Conservation (phyloP, 1,140 invertebrate species). For the Bombus confusus region DNA sequence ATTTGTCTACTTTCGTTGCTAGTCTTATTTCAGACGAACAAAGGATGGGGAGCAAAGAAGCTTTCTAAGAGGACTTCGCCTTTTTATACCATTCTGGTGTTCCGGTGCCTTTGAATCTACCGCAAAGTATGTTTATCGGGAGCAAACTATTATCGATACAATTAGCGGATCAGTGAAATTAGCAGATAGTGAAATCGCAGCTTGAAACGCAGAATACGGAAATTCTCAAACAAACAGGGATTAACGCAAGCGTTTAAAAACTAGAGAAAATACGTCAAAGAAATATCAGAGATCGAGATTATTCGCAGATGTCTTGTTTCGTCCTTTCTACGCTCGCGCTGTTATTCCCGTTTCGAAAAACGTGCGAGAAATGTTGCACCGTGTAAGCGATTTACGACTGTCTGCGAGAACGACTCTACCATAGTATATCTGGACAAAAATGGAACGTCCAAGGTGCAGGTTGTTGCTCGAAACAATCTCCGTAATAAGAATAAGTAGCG, state of each 20-base stretch:
- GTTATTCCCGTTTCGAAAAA: not conserved
- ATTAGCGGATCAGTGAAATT: not conserved
- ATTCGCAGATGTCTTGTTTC: not conserved
- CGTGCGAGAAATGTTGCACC: not conserved
- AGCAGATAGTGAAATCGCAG: no score
- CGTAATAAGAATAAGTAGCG: slow-evolving; percentile 46
- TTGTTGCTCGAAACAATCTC: not conserved
- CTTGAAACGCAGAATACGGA: not conserved
- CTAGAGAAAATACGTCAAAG: not conserved
- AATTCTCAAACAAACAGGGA: no score
- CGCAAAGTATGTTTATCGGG: not conserved
- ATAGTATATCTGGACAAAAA: not conserved
- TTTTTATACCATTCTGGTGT: not conserved
- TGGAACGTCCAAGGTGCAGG: not conserved
- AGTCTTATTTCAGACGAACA: slow-evolving; percentile 7
- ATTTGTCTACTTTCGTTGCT: slow-evolving; percentile 35
- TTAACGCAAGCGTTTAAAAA: fast-evolving
- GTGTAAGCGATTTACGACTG: slow-evolving; percentile 40
- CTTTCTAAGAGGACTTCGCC: not conserved
- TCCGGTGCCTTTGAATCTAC: not conserved
- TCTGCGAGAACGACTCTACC: not conserved
- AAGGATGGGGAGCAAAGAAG: slow-evolving; percentile 1
- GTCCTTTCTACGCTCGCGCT: not conserved
- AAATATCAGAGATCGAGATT: not conserved
- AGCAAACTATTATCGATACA: not conserved